phyloP scores from a whole-genome alignment of 2,797 vertebrate genomes.

The Microctenopoma stevenorrisi region DNA sequence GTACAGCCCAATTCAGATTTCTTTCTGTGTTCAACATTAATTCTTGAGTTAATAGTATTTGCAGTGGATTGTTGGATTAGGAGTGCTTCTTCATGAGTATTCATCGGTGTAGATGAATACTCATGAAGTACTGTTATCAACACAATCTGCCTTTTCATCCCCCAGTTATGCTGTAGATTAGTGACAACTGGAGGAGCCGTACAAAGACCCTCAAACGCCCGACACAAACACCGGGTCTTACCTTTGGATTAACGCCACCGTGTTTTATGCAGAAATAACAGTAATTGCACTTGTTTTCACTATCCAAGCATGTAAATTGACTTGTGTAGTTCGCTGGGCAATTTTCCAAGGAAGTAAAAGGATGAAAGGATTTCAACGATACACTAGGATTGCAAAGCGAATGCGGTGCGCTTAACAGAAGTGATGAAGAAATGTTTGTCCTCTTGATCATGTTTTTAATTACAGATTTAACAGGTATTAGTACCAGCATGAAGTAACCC shows the following conservation, averaged over 20 bases:
- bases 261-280: constrained; percentile 62
- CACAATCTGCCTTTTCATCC: constrained; percentile 27
- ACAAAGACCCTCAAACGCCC: constrained; percentile 37
- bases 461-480: constrained; percentile 50
- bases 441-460: constrained; percentile 64
- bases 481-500: constrained; percentile 25
- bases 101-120: constrained; percentile 7
- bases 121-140: constrained; percentile 18
- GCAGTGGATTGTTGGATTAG: background rate
- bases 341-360: constrained; percentile 62
- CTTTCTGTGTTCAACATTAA: constrained; percentile 37
- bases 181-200: constrained; percentile 50
- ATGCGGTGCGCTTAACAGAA: constrained; percentile 39
- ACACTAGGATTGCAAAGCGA: constrained; percentile 39
- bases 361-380: constrained; percentile 65
- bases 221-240: constrained; percentile 46
- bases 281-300: constrained; percentile 74
- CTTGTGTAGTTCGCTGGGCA: constrained; percentile 65
- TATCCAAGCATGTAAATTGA: constrained; percentile 69
- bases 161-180: constrained; percentile 63
- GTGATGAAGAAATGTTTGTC: constrained; percentile 46
- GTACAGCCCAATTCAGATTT: constrained; percentile 50
- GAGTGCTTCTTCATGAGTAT: constrained; percentile 6
- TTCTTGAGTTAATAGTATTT: constrained; percentile 43
- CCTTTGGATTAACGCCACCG: constrained; percentile 59